Base-by-base conservation (phyloP, 2,797 vertebrate species). In the Cottoperca gobio region DNA sequence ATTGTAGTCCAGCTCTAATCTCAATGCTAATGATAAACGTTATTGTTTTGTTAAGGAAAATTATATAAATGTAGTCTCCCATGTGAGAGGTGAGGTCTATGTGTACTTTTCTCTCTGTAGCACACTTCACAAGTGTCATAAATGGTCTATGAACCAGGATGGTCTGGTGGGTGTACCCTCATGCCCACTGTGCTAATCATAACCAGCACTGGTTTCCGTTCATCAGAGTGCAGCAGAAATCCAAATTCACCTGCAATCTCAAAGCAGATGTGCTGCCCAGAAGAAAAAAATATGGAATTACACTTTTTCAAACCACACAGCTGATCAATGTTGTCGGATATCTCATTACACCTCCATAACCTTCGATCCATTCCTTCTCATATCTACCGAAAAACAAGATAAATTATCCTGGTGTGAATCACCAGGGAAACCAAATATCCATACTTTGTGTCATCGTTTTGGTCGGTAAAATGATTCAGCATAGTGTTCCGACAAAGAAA, bases 381-480 rank as follows among this genome's bases (percentile, higher is more conserved):
- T 6, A 53, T 6, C 17, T 16, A 31, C 17, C n/a, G 28, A 61
- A 21, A 28, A 12, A 35, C 31, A 10, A 37, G 26, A 19, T 45
- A 14, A 42, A 23, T 54, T 42, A 59, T 17, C 6, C 11, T n/a
- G 19, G 11, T 2, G 17, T 78, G 76, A 76, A 40, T 80, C 85
- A 72, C 11, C 48, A 11, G 24, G 8, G 49, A 61, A 78, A 79
- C 5, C 58, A 67, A 46, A 73, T 45, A 67, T 14, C 35, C 13
- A 21, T 3, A 19, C 1, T 21, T 57, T 46, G 21, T 40, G 8
- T 68, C 60, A 61, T 16, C n/a, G 7, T 40, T 66, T 53, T 52
- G 12, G 4, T 70, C 21, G 17, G 53, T 70, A 17, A 6, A 19
- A 45, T 63, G 6, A 24, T 45, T 66, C 31, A 19, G 12, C n/a